Percentiles rank a stretch among this genome's conserved stretches.
Conservation (phyloP, 2,797 vertebrate species). For the Sorex maritimensis region DNA sequence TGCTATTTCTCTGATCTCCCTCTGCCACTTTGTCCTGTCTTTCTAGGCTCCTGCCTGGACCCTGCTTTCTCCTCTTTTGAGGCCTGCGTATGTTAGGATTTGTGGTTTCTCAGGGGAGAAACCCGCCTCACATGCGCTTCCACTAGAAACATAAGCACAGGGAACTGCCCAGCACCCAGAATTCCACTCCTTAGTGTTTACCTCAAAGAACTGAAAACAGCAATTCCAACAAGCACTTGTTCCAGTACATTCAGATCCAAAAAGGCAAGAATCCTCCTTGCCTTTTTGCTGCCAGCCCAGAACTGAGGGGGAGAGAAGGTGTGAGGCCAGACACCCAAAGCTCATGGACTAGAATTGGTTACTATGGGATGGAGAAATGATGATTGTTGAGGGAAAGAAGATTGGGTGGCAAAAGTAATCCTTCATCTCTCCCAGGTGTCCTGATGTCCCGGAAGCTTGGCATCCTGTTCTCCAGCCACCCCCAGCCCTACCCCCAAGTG, state of each 20-base stretch:
- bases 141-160: background rate
- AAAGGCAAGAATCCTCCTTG: no score
- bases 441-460: no score
- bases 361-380: background rate
- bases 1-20: background rate
- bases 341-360: background rate
- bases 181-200: background rate
- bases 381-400: background rate
- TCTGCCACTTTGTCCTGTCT: no score
- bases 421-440: background rate
- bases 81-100: background rate
- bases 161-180: background rate
- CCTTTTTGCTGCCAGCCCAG: no score
- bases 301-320: background rate
- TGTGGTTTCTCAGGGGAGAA: slow-evolving; percentile 16
- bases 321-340: background rate
- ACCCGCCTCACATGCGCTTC: background rate
- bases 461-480: no score
- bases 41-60: background rate
- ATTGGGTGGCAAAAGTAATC: background rate
- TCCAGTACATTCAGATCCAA: background rate
- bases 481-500: no score
- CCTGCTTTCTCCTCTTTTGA: background rate
- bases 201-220: background rate
- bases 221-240: background rate